Evolutionary conservation across 92 coral and sea anemone genomes (phyloP).

Genomic region (Paragorgia papillata): DNA sequence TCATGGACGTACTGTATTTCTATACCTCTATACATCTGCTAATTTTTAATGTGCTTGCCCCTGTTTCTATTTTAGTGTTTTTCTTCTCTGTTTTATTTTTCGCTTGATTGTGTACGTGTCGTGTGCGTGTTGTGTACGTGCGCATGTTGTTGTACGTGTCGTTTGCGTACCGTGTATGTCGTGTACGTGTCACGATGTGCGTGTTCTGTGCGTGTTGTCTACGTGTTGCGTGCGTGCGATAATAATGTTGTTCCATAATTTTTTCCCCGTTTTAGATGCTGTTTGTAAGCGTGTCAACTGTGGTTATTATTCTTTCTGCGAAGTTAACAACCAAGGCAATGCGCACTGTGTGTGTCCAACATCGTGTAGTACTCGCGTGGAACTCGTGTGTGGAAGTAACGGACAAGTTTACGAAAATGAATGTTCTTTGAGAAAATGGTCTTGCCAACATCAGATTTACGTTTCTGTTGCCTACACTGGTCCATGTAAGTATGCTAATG

Average conservation of each 20-base stretch:
- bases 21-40: neutral
- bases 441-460: slow-evolving; percentile 74
- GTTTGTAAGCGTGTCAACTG: slow-evolving; percentile 69
- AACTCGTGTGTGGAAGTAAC: slow-evolving; percentile 93
- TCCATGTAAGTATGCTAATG: slow-evolving; percentile 61
- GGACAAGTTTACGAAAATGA: slow-evolving; percentile 82
- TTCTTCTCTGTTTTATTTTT: too few species aligned
- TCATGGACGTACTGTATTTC: neutral
- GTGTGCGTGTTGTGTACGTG: too few species aligned
- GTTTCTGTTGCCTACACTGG: slow-evolving; percentile 84
- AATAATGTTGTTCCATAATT: too few species aligned
- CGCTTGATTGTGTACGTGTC: too few species aligned
- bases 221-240: too few species aligned
- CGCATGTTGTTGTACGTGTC: too few species aligned
- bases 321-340: slow-evolving; percentile 59
- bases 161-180: too few species aligned
- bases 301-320: slow-evolving; percentile 76
- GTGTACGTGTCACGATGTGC: too few species aligned
- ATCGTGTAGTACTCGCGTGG: slow-evolving; percentile 68
- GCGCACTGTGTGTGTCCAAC: slow-evolving; percentile 83
- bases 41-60: neutral
- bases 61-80: too few species aligned
- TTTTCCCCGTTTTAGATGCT: slow-evolving; percentile 65
- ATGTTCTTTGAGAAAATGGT: slow-evolving; percentile 75
- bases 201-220: too few species aligned